Base-by-base conservation (phyloP, 2,888 invertebrate genomes). In the Rhagophthalmus giganteus region DNA sequence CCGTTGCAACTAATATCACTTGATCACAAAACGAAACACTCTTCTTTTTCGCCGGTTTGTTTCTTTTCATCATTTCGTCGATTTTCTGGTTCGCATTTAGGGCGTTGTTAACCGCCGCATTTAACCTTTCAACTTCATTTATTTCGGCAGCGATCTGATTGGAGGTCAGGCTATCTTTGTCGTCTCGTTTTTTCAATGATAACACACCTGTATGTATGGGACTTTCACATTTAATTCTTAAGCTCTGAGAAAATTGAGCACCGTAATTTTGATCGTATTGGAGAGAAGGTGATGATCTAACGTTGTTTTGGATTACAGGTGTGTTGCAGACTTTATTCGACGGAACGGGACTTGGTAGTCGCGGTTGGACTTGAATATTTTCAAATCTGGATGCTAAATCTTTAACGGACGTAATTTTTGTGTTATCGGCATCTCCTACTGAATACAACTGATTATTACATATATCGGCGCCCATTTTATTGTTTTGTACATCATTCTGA, bases 11-110 rank as follows among this genome's bases (percentile, higher is more conserved):
- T 45, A 94, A 76, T 54, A 93, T 93, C 0, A 95, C 93, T 75
- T 94, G 92, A 71, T 94, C 94, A 67, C 94, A 94, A 74, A 95
- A 95, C 0, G 94, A 94, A 2, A 95, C 95, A 48, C 91, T 92
- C 73, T 95, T 95, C 80, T 94, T 94, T 69, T 91, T 91, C 0
- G 84, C 79, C 5, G 74, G 73, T 61, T 74, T 76, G 47, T 73
- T 74, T 0, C 76, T 73, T 57, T 82, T 82, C 20, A 76, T 75
- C 40, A 69, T 76, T 7, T 67, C 63, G 1, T 65, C 61, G 57
- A 64, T 78, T 72, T 39, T 77, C 72, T 78, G 69, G 74, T 80
- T 75, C 68, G 79, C 59, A 14, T 57, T 54, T 12, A 72, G 53
- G 1, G 76, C 76, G 62, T 79, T 77, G 53, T 79, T 77, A 5